Conservation (phyloP, 2,797 vertebrate species). For the Rachycentron canadum region DNA sequence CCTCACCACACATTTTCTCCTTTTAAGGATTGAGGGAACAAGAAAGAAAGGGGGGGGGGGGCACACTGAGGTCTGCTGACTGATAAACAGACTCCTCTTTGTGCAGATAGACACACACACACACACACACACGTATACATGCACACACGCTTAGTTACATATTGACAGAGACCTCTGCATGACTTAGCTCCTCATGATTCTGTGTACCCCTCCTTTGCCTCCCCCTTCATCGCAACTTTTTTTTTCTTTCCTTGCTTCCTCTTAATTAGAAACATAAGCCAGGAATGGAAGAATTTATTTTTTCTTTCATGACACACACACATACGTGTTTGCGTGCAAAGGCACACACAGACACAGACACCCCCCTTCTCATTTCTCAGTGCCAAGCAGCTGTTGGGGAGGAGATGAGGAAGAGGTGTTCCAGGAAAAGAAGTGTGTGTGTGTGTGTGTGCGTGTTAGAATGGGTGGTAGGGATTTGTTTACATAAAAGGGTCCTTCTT, state of each 20-base stretch:
- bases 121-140: slow-evolving; percentile 37
- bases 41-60: slow-evolving; percentile 55
- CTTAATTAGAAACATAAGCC: slow-evolving; percentile 77
- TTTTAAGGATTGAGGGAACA: slow-evolving; percentile 80
- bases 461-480: slow-evolving; percentile 48
- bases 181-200: slow-evolving; percentile 72
- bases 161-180: slow-evolving; percentile 75
- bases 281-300: slow-evolving; percentile 66
- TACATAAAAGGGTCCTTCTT: slow-evolving; percentile 40
- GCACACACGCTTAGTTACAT: slow-evolving; percentile 62
- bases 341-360: slow-evolving; percentile 12
- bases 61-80: slow-evolving; percentile 73
- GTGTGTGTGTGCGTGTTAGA: slow-evolving; percentile 33
- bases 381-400: slow-evolving; percentile 81
- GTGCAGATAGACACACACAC: slow-evolving; percentile 62
- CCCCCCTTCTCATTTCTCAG: slow-evolving; percentile 39
- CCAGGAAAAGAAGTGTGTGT: slow-evolving; percentile 49
- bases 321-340: slow-evolving; percentile 11
- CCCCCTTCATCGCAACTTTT: slow-evolving; percentile 13
- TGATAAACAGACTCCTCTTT: slow-evolving; percentile 83
- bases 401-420: slow-evolving; percentile 56
- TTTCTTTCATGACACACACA: slow-evolving; percentile 50
- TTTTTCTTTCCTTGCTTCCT: slow-evolving; percentile 7
- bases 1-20: slow-evolving; percentile 70
- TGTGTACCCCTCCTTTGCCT: slow-evolving; percentile 29